phyloP scores from a whole-genome alignment of 2,888 invertebrate species.

The Zaprionus lineosus region DNA sequence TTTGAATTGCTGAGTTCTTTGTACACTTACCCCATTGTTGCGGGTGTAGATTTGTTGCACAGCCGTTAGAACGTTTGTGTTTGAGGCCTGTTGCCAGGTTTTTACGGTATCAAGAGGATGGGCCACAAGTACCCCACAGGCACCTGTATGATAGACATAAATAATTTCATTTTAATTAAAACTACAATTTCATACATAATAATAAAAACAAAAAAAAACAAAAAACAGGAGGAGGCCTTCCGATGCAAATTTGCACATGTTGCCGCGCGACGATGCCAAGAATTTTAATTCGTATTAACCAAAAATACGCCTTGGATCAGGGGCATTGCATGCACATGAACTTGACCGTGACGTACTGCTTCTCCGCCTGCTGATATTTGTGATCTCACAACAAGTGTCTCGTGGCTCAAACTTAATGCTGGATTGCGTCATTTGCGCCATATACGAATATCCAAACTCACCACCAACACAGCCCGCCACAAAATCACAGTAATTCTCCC shows the following conservation, averaged over 20 bases:
- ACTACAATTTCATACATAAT: background rate
- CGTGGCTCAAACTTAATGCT: slow-evolving; percentile 31
- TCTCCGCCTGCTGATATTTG: slow-evolving; percentile 6
- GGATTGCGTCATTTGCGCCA: slow-evolving; percentile 60
- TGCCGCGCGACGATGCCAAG: slow-evolving; percentile 37
- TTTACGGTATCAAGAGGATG: slow-evolving; percentile 90
- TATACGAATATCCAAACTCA: slow-evolving; percentile 69
- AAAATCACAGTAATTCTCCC: slow-evolving; percentile 84
- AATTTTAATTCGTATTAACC: slow-evolving; percentile 16
- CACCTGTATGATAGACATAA: slow-evolving; percentile 83
- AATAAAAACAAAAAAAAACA: slow-evolving; percentile 1
- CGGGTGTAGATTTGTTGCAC: slow-evolving; percentile 80
- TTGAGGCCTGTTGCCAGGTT: slow-evolving; percentile 86
- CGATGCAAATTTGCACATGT: slow-evolving; percentile 25
- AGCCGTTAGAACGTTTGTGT: slow-evolving; percentile 80
- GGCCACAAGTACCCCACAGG: slow-evolving; percentile 86
- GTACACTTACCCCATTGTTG: slow-evolving; percentile 82
- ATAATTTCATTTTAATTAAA: slow-evolving; percentile 12
- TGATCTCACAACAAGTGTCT: slow-evolving; percentile 53
- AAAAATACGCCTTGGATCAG: slow-evolving; percentile 56
- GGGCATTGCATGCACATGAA: slow-evolving; percentile 72
- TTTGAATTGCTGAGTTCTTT: no score
- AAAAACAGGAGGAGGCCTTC: slow-evolving; percentile 20
- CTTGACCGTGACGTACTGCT: slow-evolving; percentile 72
- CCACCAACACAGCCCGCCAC: slow-evolving; percentile 85